Conservation (phyloP, 1,140 invertebrate species). For the Zaprionus tsacasi region DNA sequence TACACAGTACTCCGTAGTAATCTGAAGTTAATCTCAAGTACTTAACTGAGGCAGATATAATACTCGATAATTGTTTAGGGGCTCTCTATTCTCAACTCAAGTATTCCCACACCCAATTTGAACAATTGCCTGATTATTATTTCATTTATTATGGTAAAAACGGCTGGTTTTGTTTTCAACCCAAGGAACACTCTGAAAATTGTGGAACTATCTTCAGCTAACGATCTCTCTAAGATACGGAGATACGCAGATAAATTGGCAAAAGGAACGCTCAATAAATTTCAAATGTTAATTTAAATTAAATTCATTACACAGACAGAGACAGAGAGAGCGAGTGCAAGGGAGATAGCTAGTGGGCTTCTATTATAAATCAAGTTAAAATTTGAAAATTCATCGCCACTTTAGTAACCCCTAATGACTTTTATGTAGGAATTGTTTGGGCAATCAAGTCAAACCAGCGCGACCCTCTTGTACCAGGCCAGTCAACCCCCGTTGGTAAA, state of each 20-base stretch:
- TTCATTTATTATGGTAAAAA: slow-evolving; percentile 65
- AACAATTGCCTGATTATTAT: slow-evolving; percentile 66
- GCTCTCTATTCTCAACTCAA: background rate
- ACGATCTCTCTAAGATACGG: slow-evolving; percentile 67
- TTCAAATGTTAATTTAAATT: slow-evolving; percentile 82
- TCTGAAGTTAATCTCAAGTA: background rate
- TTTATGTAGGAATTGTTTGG: slow-evolving; percentile 78
- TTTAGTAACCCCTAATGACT: slow-evolving; percentile 83
- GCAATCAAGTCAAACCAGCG: slow-evolving; percentile 69
- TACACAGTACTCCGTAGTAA: background rate
- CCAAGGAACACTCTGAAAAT: slow-evolving; percentile 19
- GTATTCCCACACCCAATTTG: slow-evolving; percentile 49
- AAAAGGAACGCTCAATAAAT: slow-evolving; percentile 68
- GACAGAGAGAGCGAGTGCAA: slow-evolving; percentile 7
- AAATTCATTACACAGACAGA: slow-evolving; percentile 61
- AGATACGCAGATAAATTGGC: slow-evolving; percentile 59
- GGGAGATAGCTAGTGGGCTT: slow-evolving; percentile 35
- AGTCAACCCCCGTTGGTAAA: slow-evolving; percentile 64
- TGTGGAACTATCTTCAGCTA: slow-evolving; percentile 55
- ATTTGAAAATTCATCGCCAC: slow-evolving; percentile 82
- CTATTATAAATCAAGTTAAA: slow-evolving; percentile 78
- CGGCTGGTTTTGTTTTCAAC: slow-evolving; percentile 45
- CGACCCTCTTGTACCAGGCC: slow-evolving; percentile 16
- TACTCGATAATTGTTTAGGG: background rate
- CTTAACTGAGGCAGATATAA: background rate